Percentiles rank a stretch among this genome's conserved stretches.
Evolutionary conservation across 2,113 vertebrate species (phyloP).

Genomic region (Coryphaenoides rupestris): DNA sequence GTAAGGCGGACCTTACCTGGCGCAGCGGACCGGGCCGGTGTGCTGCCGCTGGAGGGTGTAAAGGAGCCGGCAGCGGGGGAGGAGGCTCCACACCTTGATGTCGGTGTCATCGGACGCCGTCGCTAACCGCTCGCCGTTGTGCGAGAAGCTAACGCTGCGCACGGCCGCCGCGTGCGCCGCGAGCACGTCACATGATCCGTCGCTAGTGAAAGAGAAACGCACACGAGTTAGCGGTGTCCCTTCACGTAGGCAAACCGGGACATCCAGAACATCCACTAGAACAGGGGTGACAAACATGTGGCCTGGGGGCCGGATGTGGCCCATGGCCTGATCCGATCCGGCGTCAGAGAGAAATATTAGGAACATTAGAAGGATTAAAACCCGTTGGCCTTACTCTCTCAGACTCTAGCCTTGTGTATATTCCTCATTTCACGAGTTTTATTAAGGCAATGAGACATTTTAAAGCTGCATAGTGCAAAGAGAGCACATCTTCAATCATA

Average conservation of each 20-base stretch:
- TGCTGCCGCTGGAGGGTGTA: slow-evolving; percentile 86
- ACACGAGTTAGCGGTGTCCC: not conserved
- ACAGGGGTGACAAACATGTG: too few species aligned
- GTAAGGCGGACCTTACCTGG: slow-evolving; percentile 74
- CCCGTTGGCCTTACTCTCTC: too few species aligned
- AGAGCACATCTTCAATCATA: too few species aligned
- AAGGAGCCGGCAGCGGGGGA: slow-evolving; percentile 76
- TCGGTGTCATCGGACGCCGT: slow-evolving; percentile 93
- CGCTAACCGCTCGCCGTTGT: slow-evolving; percentile 78
- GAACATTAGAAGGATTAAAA: too few species aligned
- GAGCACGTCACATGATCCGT: slow-evolving; percentile 82
- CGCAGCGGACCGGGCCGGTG: slow-evolving; percentile 89
- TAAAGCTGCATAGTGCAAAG: too few species aligned
- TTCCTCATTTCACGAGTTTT: too few species aligned
- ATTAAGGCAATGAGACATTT: too few species aligned
- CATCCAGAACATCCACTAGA: too few species aligned
- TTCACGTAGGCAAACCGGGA: not conserved
- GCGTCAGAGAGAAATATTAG: too few species aligned
- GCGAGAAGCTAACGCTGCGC: slow-evolving; percentile 85
- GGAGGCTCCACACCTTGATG: slow-evolving; percentile 88
- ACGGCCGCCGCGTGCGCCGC: slow-evolving; percentile 86
- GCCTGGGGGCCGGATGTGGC: too few species aligned
- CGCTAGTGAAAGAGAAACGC: slow-evolving; percentile 59
- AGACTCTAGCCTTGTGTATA: too few species aligned
- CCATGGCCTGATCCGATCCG: too few species aligned